Evolutionary conservation across 64 coral and sea anemone species (phyloP).

Genomic region (Pocillopora verrucosa): DNA sequence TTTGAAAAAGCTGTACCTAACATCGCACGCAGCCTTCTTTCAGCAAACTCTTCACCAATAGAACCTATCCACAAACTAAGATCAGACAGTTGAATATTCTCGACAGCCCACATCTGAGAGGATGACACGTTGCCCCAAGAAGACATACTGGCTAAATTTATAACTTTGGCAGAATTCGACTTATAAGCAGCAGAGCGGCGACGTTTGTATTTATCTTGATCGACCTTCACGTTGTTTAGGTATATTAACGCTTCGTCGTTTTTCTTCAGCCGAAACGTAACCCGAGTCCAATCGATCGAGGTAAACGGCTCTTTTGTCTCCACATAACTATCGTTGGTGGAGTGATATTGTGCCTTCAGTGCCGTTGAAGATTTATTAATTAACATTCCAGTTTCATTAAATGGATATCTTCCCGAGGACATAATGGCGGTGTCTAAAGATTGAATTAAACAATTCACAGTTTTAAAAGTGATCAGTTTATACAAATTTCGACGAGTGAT

Average conservation of each 20-base stretch:
- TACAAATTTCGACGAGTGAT: no score
- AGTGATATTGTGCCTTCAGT: neutral
- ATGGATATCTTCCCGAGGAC: neutral
- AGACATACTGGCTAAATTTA: neutral
- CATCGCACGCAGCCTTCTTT: neutral
- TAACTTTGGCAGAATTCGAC: neutral
- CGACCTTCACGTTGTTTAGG: neutral
- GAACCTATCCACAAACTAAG: neutral
- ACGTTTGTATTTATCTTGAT: neutral
- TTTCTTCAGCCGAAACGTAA: neutral
- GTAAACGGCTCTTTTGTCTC: neutral
- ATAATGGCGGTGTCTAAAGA: neutral
- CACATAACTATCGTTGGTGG: neutral
- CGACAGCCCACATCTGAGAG: neutral
- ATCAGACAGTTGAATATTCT: constrained; percentile 4
- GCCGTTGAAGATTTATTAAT: neutral
- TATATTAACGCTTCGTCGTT: neutral
- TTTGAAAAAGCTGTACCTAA: neutral
- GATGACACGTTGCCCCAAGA: neutral
- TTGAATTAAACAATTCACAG: neutral
- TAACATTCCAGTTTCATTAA: neutral
- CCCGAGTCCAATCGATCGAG: neutral
- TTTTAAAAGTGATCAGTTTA: no score
- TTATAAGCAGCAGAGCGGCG: neutral
- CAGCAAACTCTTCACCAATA: neutral